Conservation (phyloP, 2,113 vertebrate species). For the Rana temporaria region DNA sequence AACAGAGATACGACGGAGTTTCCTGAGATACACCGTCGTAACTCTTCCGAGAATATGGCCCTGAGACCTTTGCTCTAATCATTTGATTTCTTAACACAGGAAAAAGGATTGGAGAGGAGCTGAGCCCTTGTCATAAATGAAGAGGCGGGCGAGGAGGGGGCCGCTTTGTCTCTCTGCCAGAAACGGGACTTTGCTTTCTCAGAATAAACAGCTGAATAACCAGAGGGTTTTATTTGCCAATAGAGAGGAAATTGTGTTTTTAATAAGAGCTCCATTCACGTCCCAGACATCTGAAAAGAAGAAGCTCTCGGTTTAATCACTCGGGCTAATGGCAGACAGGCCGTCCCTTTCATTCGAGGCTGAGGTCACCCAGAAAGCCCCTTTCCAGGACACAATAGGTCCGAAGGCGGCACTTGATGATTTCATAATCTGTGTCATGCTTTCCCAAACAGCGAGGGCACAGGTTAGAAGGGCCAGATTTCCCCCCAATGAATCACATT, state of each 20-base stretch:
- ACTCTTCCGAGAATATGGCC: too few relatives aligned
- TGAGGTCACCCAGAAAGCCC: conserved; percentile 71
- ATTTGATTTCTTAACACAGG: too few relatives aligned
- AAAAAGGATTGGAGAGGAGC: not conserved
- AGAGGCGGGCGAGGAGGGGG: not conserved
- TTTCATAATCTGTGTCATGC: conserved; percentile 57
- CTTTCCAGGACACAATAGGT: conserved; percentile 61
- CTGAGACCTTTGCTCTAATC: too few relatives aligned
- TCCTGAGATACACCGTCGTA: too few relatives aligned
- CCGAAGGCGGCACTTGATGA: conserved; percentile 59
- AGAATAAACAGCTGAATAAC: conserved; percentile 65
- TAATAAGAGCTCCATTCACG: conserved; percentile 73
- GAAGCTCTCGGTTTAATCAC: conserved; percentile 67
- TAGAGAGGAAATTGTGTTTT: conserved; percentile 71
- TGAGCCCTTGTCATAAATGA: conserved; percentile 61
- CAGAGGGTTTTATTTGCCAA: conserved; percentile 57
- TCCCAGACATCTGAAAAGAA: conserved; percentile 69
- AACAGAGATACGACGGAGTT: too few relatives aligned
- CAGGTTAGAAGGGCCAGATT: not conserved
- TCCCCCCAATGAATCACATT: not conserved
- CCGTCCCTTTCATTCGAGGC: conserved; percentile 63
- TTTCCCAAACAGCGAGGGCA: not conserved
- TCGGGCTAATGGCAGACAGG: conserved; percentile 61
- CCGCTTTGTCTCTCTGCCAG: conserved; percentile 52
- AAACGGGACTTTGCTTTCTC: conserved; percentile 61